phyloP scores from a whole-genome alignment of 2,797 vertebrate genomes.

The Acipenser oxyrinchus region DNA sequence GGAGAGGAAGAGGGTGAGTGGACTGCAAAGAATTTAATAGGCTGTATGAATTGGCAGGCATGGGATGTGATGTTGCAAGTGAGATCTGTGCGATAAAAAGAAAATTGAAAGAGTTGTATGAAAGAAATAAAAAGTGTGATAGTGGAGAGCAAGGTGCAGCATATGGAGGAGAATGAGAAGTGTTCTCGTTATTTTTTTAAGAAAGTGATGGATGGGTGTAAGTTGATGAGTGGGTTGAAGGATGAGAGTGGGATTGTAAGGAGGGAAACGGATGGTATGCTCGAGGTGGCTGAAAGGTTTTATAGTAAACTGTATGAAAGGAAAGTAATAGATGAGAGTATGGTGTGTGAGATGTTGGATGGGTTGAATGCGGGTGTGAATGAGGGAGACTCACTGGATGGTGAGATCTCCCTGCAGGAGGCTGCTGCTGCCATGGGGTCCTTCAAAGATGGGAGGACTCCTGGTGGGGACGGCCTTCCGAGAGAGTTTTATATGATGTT shows the following conservation, averaged over 20 bases:
- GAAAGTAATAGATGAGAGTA: accelerated
- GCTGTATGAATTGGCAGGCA: slow-evolving; percentile 15
- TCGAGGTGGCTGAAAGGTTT: accelerated
- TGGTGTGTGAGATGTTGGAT: background rate
- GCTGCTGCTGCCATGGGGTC: background rate
- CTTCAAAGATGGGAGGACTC: slow-evolving; percentile 19
- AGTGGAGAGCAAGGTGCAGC: slow-evolving; percentile 20
- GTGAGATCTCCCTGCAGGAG: background rate
- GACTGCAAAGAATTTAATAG: slow-evolving; percentile 28
- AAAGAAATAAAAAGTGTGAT: slow-evolving; percentile 15
- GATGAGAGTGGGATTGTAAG: background rate
- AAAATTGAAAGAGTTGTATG: slow-evolving; percentile 6
- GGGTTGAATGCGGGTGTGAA: background rate
- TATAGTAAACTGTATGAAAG: background rate
- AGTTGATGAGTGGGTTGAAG: background rate
- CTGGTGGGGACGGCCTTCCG: background rate
- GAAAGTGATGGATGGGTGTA: background rate
- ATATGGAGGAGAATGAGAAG: slow-evolving; percentile 15
- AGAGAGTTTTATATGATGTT: background rate
- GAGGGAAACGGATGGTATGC: background rate
- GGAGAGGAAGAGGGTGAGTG: slow-evolving; percentile 8
- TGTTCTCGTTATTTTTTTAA: slow-evolving; percentile 23
- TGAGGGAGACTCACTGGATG: background rate
- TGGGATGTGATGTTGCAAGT: slow-evolving; percentile 21
- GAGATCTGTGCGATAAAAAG: slow-evolving; percentile 14